phyloP scores from a whole-genome alignment of 2,113 vertebrate genomes.

The Passer domesticus region DNA sequence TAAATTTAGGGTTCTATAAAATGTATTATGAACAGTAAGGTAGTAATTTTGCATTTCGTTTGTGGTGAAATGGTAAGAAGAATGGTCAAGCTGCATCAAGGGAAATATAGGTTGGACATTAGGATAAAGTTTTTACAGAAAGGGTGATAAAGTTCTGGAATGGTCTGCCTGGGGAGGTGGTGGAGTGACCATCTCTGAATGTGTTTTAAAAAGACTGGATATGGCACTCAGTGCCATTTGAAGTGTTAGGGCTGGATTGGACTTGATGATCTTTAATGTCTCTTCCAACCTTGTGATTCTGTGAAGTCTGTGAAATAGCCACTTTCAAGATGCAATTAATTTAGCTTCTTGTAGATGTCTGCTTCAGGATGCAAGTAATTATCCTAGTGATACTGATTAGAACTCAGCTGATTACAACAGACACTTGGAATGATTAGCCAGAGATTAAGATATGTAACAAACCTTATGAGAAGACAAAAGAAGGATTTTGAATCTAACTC shows the following conservation, averaged over 20 bases:
- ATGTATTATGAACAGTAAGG: not conserved
- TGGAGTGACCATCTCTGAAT: not conserved
- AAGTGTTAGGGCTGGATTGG: too few species aligned
- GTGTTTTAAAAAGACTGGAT: too few species aligned
- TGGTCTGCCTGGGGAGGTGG: not conserved
- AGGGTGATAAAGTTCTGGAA: not conserved
- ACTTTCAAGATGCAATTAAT: not conserved
- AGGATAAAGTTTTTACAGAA: not conserved
- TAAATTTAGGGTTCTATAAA: not conserved
- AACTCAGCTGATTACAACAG: conserved; percentile 38
- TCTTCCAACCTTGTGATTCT: too few species aligned
- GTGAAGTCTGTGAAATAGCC: not conserved
- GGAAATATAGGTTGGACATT: not conserved
- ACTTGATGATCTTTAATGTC: too few species aligned
- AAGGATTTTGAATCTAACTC: not conserved
- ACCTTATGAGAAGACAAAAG: not conserved
- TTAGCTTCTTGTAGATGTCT: not conserved
- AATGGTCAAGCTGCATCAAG: not conserved
- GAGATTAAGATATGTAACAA: not conserved
- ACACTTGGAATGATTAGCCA: conserved; percentile 32
- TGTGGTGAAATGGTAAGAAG: not conserved
- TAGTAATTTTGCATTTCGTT: not conserved
- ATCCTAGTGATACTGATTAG: conserved; percentile 14
- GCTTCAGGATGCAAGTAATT: conserved; percentile 40
- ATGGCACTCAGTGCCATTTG: not conserved